Percentiles rank a stretch among this genome's conserved stretches.
Evolutionary conservation across 2,888 invertebrate species (phyloP).

Genomic region (Entomobrya multifasciata): DNA sequence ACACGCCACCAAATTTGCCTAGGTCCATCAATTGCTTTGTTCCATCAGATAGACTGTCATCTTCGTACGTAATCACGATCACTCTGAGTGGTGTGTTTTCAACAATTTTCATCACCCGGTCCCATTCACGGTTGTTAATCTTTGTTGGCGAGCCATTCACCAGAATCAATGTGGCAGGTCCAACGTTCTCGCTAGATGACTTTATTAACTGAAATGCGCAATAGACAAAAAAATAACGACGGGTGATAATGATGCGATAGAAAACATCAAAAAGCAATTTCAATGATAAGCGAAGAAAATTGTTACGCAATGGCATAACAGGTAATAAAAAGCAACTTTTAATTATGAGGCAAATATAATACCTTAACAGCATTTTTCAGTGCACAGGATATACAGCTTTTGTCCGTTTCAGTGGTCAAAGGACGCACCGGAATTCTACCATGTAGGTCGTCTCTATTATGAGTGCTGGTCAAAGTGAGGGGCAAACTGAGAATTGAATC

Average conservation of each 20-base stretch:
- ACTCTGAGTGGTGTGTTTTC: slow-evolving; percentile 78
- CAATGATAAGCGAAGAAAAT: too few species aligned
- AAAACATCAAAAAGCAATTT: neutral
- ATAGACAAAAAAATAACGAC: too few species aligned
- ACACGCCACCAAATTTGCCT: slow-evolving; percentile 77
- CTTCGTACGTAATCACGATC: slow-evolving; percentile 79
- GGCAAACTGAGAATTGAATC: slow-evolving; percentile 78
- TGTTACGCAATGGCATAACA: neutral
- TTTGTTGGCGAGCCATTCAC: slow-evolving; percentile 78
- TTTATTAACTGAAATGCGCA: slow-evolving; percentile 78
- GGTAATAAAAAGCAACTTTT: slow-evolving; percentile 20
- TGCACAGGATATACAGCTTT: slow-evolving; percentile 78
- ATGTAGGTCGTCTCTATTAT: slow-evolving; percentile 80
- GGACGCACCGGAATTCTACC: slow-evolving; percentile 80
- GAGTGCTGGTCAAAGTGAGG: slow-evolving; percentile 79
- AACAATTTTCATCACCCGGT: slow-evolving; percentile 78
- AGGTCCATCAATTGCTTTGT: slow-evolving; percentile 75
- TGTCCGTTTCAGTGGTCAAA: slow-evolving; percentile 74
- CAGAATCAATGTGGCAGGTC: slow-evolving; percentile 79
- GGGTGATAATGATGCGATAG: neutral
- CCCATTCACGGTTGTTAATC: slow-evolving; percentile 78
- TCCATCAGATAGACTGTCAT: slow-evolving; percentile 76
- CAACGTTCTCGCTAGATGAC: slow-evolving; percentile 77
- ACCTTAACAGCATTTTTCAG: slow-evolving; percentile 79
- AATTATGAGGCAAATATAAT: slow-evolving; percentile 35